Conservation (phyloP, 2,888 invertebrate species). For the Tenthredo distinguenda region DNA sequence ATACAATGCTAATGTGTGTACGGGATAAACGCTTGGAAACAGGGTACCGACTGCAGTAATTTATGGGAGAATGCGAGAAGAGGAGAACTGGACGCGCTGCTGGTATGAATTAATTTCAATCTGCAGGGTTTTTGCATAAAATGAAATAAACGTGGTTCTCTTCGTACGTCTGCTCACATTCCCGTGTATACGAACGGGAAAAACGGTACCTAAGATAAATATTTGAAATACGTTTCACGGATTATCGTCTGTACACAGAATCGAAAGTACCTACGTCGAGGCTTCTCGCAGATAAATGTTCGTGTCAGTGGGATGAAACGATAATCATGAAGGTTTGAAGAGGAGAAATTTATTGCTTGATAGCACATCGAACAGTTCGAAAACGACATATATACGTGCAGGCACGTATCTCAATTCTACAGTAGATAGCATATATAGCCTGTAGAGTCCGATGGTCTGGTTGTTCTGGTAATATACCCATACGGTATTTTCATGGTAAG, state of each 20-base stretch:
- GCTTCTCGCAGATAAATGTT: background rate
- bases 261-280: background rate
- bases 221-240: background rate
- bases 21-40: background rate
- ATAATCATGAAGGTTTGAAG: background rate
- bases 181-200: background rate
- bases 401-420: background rate
- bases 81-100: background rate
- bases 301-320: background rate
- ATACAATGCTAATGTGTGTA: background rate
- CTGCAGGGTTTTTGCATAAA: conserved; percentile 10
- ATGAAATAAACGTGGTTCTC: background rate
- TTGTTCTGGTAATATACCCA: background rate
- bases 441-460: background rate
- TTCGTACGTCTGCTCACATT: background rate
- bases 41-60: conserved; percentile 1
- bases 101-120: background rate
- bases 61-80: conserved; percentile 23
- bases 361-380: background rate
- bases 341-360: background rate
- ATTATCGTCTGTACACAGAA: background rate
- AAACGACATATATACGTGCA: conserved; percentile 12
- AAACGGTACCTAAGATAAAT: conserved; percentile 2
- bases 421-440: background rate
- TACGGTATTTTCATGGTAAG: background rate